Base-by-base conservation (phyloP, 37 sponge, comb jelly and placozoan species). In the Aplysina aerophoba region DNA sequence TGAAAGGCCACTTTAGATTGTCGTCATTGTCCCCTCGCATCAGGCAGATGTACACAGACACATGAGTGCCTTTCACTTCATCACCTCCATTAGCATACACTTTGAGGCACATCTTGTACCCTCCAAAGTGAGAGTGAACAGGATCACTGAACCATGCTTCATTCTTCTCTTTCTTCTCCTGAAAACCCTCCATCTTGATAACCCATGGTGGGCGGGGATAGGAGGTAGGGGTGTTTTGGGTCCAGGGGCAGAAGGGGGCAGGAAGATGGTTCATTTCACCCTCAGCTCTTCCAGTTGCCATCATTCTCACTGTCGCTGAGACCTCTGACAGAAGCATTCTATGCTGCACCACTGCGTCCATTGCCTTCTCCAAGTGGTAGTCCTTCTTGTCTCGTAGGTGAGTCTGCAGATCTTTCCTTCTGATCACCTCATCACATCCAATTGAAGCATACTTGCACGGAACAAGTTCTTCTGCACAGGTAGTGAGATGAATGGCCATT, bases 1-100 rank as follows among this genome's bases (percentile, higher is more conserved):
- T 71, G 50, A 90, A 85, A 0, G 90, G 90, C 86, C 86, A 90
- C 37, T 82, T 68, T 31, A 90, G 79, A 2, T 39, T 21, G 44
- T 86, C 78, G 53, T 90, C 90, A 64, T 56, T 60, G 30, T 90
- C 57, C 40, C 90, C 90, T 27, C 40, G 34, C 90, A 90, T 86
- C 40, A 90, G 77, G 30, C 41, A 62, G 0, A 78, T 77, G 28
- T 55, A 82, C 1, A 86, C 86, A 4, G 90, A 85, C 39, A 90
- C n/a, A 30, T 86, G 68, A 0, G 86, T 38, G 17, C 82, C 90
- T 24, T 73, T 44, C 0, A 19, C 82, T 15, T 64, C 65, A 15
- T 66, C 36, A n/a, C 20, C 17, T 20, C 84, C 68, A 24, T 79
- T 78, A 34, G 89, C 68, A 17, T 72, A 57, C 17, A 86, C 74